Conservation (phyloP, 2,113 vertebrate genomes). For the Echinops telfairi region DNA sequence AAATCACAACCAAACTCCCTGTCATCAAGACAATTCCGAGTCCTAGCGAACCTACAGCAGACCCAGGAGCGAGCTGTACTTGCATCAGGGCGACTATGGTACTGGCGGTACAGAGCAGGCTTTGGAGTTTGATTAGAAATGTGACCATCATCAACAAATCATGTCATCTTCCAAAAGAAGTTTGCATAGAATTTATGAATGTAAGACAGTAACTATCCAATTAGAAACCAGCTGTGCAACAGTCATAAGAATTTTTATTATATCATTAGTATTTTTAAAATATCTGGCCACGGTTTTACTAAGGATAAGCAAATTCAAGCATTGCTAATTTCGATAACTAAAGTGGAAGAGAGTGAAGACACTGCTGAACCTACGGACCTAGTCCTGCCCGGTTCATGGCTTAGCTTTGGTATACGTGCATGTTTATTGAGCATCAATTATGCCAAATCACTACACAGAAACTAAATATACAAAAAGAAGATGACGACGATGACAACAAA, state of each 20-base stretch:
- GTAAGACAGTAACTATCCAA: not conserved
- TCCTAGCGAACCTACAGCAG: too few species aligned
- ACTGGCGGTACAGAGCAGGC: not conserved
- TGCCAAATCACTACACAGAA: not conserved
- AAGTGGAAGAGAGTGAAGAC: not conserved
- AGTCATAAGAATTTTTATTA: not conserved
- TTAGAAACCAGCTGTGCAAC: not conserved
- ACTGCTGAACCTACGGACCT: not conserved
- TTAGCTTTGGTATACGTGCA: not conserved
- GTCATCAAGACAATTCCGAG: too few species aligned
- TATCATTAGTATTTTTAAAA: not conserved
- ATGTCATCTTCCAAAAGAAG: not conserved
- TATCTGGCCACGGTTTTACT: not conserved
- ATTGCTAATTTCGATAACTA: not conserved
- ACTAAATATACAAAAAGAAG: not conserved
- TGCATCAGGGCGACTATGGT: too few species aligned
- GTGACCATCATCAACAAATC: conserved; percentile 18
- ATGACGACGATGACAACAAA: not conserved
- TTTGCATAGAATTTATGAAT: not conserved
- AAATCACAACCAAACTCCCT: too few species aligned
- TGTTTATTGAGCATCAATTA: not conserved
- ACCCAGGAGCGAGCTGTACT: too few species aligned
- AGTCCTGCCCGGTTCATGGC: not conserved
- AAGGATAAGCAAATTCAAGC: not conserved
- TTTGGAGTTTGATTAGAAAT: not conserved